Evolutionary conservation across 2,888 invertebrate species (phyloP).

Genomic region (Subacronicta megacephala): DNA sequence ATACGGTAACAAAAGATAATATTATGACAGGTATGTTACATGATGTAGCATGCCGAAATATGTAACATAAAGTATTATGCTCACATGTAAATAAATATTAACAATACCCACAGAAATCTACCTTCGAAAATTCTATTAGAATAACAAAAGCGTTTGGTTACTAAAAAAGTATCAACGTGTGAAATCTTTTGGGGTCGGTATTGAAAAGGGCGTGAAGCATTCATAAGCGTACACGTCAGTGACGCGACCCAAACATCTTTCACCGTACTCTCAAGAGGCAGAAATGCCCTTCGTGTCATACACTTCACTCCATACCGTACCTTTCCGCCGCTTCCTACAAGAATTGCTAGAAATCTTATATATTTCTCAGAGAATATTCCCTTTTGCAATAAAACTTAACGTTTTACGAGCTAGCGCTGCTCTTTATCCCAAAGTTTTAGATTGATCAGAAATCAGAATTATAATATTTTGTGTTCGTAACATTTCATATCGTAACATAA

Average conservation of each 20-base stretch:
- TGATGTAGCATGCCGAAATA: constrained; percentile 7
- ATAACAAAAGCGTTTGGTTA: constrained; percentile 67
- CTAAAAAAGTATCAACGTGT: constrained; percentile 64
- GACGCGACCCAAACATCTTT: constrained; percentile 81
- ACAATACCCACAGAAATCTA: constrained; percentile 41
- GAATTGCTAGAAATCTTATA: constrained; percentile 65
- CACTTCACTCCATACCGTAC: constrained; percentile 70
- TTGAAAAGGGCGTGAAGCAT: constrained; percentile 75
- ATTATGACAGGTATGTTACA: background rate
- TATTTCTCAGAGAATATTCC: constrained; percentile 63
- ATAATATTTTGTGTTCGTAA: constrained; percentile 55
- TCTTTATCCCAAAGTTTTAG: constrained; percentile 57
- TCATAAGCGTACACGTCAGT: constrained; percentile 82
- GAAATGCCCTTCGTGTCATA: constrained; percentile 75
- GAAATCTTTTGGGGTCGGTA: constrained; percentile 67
- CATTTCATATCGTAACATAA: constrained; percentile 49
- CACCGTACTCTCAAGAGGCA: constrained; percentile 78
- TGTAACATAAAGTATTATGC: constrained; percentile 13
- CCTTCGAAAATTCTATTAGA: constrained; percentile 57
- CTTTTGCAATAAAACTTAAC: constrained; percentile 61
- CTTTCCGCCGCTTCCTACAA: constrained; percentile 67
- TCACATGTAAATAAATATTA: constrained; percentile 31
- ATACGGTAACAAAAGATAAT: too few species aligned
- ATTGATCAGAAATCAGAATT: constrained; percentile 57
- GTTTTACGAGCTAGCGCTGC: constrained; percentile 61